These are phyloP conservation scores for Pandemis corylana DNA, from an alignment of 2,888 invertebrate genomes.

Conservation along the genomic window DNA sequence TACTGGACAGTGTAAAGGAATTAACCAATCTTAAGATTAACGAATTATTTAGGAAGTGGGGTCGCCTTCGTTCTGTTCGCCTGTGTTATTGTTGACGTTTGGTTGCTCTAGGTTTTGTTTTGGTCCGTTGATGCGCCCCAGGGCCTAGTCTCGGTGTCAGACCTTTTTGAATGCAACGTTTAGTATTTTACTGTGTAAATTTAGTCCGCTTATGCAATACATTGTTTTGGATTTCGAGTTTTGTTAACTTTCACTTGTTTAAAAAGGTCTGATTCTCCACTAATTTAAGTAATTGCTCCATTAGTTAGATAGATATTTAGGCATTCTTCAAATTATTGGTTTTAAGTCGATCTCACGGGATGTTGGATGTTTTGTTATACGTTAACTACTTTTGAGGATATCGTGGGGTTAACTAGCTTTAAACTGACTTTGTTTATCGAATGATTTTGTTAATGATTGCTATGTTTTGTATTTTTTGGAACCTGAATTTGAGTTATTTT, in stretches of 20 bases:
- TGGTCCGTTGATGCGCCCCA: slow-evolving; percentile 69
- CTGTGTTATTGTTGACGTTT: slow-evolving; percentile 62
- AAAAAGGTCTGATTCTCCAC: slow-evolving; percentile 74
- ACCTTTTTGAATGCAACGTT: slow-evolving; percentile 63
- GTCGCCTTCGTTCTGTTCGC: slow-evolving; percentile 72
- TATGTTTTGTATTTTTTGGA: slow-evolving; percentile 3
- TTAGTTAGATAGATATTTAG: slow-evolving; percentile 83
- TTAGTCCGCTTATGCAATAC: slow-evolving; percentile 42
- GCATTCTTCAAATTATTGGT: slow-evolving; percentile 78
- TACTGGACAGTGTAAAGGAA: slow-evolving; percentile 76
- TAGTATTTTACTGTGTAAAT: slow-evolving; percentile 42
- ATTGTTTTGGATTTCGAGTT: slow-evolving; percentile 41
- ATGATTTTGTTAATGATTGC: slow-evolving; percentile 11
- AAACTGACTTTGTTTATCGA: slow-evolving; percentile 27
- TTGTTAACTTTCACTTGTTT: slow-evolving; percentile 52
- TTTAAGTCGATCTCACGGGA: slow-evolving; percentile 74
- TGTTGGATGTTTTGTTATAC: slow-evolving; percentile 60
- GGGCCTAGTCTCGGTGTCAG: slow-evolving; percentile 78
- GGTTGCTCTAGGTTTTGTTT: slow-evolving; percentile 61
- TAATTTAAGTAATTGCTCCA: slow-evolving; percentile 74
- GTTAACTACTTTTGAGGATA: slow-evolving; percentile 56
- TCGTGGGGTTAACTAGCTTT: slow-evolving; percentile 30
- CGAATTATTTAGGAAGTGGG: slow-evolving; percentile 80
- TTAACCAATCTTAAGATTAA: slow-evolving; percentile 81
- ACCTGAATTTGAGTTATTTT: neutral